Evolutionary conservation across 2,888 invertebrate genomes (phyloP).

Genomic region (Dioctria rufipes): DNA sequence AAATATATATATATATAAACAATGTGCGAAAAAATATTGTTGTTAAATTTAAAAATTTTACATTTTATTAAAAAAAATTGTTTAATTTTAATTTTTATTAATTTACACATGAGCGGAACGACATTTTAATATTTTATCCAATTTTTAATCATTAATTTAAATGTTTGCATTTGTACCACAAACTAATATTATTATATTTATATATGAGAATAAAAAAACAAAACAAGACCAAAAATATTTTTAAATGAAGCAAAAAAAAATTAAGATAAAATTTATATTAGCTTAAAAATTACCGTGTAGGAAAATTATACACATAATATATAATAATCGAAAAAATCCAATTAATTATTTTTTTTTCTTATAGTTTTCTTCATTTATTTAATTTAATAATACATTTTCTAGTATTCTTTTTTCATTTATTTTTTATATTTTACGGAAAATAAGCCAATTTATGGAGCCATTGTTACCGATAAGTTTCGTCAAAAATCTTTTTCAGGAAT

Average conservation of each 20-base stretch:
- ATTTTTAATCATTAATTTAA: slow-evolving; percentile 7
- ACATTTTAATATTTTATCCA: slow-evolving; percentile 4
- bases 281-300: slow-evolving; percentile 37
- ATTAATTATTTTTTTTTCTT: slow-evolving; percentile 23
- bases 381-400: not conserved
- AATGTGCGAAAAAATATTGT: slow-evolving; percentile 24
- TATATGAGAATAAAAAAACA: not conserved
- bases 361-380: not conserved
- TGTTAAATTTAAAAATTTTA: slow-evolving; percentile 10
- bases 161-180: slow-evolving; percentile 48
- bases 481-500: slow-evolving; percentile 70
- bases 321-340: slow-evolving; percentile 48
- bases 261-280: not conserved
- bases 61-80: not conserved
- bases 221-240: not conserved
- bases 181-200: slow-evolving; percentile 11
- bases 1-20: not conserved
- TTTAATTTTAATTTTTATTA: slow-evolving; percentile 3
- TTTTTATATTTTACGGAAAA: slow-evolving; percentile 61
- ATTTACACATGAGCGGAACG: slow-evolving; percentile 40
- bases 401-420: slow-evolving; percentile 23
- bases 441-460: slow-evolving; percentile 72
- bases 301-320: slow-evolving; percentile 26
- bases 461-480: slow-evolving; percentile 73
- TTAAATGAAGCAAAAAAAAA: slow-evolving; percentile 21